These are phyloP conservation scores for Lophius piscatorius DNA, from an alignment of 2,113 vertebrate species.

Conservation along the genomic window DNA sequence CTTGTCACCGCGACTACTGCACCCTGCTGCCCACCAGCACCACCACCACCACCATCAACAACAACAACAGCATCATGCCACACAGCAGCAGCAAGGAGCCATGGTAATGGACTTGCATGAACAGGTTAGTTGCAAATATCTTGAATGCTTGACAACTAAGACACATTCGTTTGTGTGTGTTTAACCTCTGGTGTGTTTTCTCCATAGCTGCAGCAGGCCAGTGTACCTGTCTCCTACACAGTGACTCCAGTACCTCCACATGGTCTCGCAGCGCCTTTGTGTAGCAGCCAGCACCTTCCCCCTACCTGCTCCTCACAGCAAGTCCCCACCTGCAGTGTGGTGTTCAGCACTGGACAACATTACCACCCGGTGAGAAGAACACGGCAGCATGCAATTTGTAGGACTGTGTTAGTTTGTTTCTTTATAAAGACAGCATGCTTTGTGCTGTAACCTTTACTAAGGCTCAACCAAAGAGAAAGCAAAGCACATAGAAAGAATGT, in stretches of 20 bases:
- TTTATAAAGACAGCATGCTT: conserved; percentile 1
- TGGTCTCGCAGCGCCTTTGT: conserved; percentile 91
- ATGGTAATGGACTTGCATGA: conserved; percentile 95
- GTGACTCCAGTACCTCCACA: conserved; percentile 92
- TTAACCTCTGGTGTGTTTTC: conserved; percentile 16
- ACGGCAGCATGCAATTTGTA: conserved; percentile 64
- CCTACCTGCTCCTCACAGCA: conserved; percentile 92
- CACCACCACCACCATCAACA: conserved; percentile 85
- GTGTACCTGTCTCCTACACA: conserved; percentile 94
- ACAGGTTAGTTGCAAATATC: conserved; percentile 79
- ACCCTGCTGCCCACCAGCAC: conserved; percentile 88
- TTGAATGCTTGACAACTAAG: neutral
- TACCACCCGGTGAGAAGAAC: conserved; percentile 93
- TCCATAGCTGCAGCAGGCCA: conserved; percentile 89
- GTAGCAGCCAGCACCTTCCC: conserved; percentile 94
- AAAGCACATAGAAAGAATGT: conserved; percentile 13
- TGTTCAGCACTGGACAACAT: conserved; percentile 94
- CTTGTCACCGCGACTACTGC: conserved; percentile 91
- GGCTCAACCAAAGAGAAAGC: conserved; percentile 2
- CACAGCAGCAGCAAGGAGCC: conserved; percentile 87
- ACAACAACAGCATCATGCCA: conserved; percentile 84
- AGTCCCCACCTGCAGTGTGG: conserved; percentile 93
- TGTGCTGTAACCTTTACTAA: conserved; percentile 2
- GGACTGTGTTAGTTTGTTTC: conserved; percentile 17
- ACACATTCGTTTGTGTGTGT: neutral